These are phyloP conservation scores for Taphrorychus bicolor DNA, from an alignment of 2,888 invertebrate species.

Conservation along the genomic window DNA sequence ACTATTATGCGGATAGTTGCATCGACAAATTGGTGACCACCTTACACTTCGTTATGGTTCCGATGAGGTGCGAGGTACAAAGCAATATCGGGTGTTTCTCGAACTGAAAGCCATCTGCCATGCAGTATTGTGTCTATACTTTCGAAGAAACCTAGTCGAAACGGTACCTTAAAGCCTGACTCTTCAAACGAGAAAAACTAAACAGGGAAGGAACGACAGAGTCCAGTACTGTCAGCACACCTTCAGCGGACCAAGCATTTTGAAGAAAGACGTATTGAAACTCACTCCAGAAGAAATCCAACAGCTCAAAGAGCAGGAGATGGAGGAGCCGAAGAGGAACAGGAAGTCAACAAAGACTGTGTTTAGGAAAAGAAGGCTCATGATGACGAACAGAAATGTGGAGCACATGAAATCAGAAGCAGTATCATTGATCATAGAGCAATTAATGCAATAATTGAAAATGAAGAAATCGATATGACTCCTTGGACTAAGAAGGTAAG, in stretches of 20 bases:
- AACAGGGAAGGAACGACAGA: conserved; percentile 78
- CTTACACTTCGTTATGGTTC: too few relatives aligned
- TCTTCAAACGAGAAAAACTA: conserved; percentile 66
- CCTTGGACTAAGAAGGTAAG: conserved; percentile 68
- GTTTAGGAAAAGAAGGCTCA: conserved; percentile 71
- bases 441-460: conserved; percentile 88
- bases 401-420: conserved; percentile 71
- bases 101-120: too few relatives aligned
- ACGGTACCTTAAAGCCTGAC: conserved; percentile 58
- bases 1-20: too few relatives aligned
- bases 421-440: too few relatives aligned
- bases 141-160: conserved; percentile 57
- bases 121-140: too few relatives aligned
- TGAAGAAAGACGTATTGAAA: conserved; percentile 63
- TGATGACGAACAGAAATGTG: conserved; percentile 62
- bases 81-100: too few relatives aligned
- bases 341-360: conserved; percentile 84
- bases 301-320: conserved; percentile 72
- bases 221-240: conserved; percentile 73
- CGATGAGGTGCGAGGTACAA: too few relatives aligned
- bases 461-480: conserved; percentile 81
- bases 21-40: too few relatives aligned
- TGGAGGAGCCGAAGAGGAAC: conserved; percentile 80
- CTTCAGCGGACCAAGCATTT: conserved; percentile 65
- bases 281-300: conserved; percentile 59